Base-by-base conservation (phyloP, 2,888 invertebrate genomes). In the Congeria kusceri region DNA sequence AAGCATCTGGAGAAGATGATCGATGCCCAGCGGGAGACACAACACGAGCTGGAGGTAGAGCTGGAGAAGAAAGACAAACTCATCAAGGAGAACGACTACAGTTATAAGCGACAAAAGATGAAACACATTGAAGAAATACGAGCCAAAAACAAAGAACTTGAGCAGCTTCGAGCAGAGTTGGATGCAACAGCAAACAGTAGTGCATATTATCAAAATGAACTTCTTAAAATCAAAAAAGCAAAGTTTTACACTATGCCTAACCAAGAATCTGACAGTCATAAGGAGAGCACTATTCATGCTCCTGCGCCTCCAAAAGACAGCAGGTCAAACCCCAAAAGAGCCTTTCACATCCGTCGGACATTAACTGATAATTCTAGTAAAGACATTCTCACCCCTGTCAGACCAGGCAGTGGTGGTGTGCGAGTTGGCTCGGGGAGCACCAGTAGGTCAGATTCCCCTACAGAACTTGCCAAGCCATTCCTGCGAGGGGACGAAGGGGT, bases 161-260 rank as follows among this genome's bases (percentile, higher is more conserved):
- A 88, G 58, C 75, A 83, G 25, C 75, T 91, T 11, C 86, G 87
- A 71, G 88, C 88, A 3, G 91, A 92, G 62, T 78, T 91, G 29
- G 91, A 91, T 47, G 84, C 88, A n/a, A 91, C 92, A 69, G 87
- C 89, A 28, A 88, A 90, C 70, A 90, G 87, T 69, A 88, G 90
- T 64, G 92, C 91, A 4, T 90, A 89, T 67, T 86, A 91, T 29
- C 91, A 91, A 25, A 89, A 90, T 56, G 90, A 91, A 83, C 80
- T 91, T 18, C 87, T 89, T 68, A 89, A 88, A 76, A 75, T 87
- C 18, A 91, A 91, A 73, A 83, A 72, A 73, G 74, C 80, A 39
- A 76, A 82, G 67, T 83, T 77, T 59, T 20, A 53, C 20, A 9
- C 20, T 9, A 46, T 63, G 18, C 56, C 68, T 53, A 61, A 74